phyloP scores from a whole-genome alignment of 2,888 invertebrate species.

The Chloromyia formosa region DNA sequence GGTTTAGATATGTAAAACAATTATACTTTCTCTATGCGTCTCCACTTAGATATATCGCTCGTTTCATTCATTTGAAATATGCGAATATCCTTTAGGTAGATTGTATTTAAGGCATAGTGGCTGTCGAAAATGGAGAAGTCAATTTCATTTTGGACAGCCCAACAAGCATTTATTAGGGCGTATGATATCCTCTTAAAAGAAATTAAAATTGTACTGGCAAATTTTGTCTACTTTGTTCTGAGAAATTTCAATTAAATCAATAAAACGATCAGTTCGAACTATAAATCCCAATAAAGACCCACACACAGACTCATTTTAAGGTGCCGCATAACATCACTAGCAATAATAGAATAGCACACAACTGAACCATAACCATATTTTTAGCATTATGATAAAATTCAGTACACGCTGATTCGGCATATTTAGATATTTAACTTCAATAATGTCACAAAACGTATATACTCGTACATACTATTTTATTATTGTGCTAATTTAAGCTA shows the following conservation, averaged over 20 bases:
- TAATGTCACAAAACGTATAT: not conserved
- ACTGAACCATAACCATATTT: slow-evolving; percentile 25
- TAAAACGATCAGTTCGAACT: not conserved
- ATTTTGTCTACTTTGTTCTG: not conserved
- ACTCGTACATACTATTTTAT: not conserved
- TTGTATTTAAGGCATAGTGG: not conserved
- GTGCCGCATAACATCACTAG: slow-evolving; percentile 28
- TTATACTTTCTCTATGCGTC: slow-evolving; percentile 38
- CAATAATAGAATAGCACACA: slow-evolving; percentile 17
- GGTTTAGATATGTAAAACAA: not conserved
- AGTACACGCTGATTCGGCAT: not conserved
- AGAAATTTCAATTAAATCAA: not conserved
- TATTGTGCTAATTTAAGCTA: not conserved
- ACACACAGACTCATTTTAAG: slow-evolving; percentile 9
- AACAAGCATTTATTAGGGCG: slow-evolving; percentile 40
- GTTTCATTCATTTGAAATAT: slow-evolving; percentile 1
- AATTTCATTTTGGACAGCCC: slow-evolving; percentile 35
- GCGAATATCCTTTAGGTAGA: slow-evolving; percentile 17
- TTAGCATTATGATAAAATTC: not conserved
- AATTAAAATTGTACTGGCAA: not conserved
- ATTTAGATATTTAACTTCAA: too few relatives aligned
- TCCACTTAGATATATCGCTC: slow-evolving; percentile 7
- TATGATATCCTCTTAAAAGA: not conserved
- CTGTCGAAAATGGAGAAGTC: slow-evolving; percentile 12
- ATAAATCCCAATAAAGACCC: not conserved